Evolutionary conservation across 2,888 invertebrate species (phyloP), one percentile per base, ranked within the genome.

Genomic region (Scaptomyza reducta): DNA sequence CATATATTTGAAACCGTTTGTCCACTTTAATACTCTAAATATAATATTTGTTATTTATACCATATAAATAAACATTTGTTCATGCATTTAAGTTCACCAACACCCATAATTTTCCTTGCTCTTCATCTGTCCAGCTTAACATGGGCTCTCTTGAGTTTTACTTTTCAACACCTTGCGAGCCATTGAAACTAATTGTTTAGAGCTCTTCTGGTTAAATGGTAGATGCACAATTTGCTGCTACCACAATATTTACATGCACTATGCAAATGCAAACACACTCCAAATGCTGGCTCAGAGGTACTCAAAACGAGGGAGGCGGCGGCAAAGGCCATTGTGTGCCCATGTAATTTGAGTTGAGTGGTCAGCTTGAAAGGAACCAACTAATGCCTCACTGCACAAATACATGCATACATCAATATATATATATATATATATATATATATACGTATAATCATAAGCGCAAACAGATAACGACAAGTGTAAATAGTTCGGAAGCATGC

Each of bases 311-410:
- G 22, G 44, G 27, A 2, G 27, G 6, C 13, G 6, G 31, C 18
- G 25, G 7, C 38, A 27, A 25, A 40, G 33, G 16, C n/a, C n/a
- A 14, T 40, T 40, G 64, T 67, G 51, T 58, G n/a, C 63, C 33
- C 62, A 73, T 74, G 74, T 74, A 74, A 74, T 74, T 77, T 63
- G 44, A 69, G 74, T 68, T 74, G 62, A 74, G 77, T 74, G 74
- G 74, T 77, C 74, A 77, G 59, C 68, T 55, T 42, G 63, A 63
- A 74, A 41, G 63, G 62, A 73, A 51, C 40, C 74, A 50, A 42
- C 67, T 56, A 62, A 70, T 61, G 45, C 50, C 45, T 40, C 62
- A 57, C 18, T 40, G 35, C 46, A 42, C 3, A 14, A 14, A 35
- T 3, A 14, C 9, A 1, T 6, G 33, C 0, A 47, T 54, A 57